Evolutionary conservation across 2,113 vertebrate genomes (phyloP), one percentile per base, ranked within the genome.

Genomic region (Poeciliopsis prolifica): DNA sequence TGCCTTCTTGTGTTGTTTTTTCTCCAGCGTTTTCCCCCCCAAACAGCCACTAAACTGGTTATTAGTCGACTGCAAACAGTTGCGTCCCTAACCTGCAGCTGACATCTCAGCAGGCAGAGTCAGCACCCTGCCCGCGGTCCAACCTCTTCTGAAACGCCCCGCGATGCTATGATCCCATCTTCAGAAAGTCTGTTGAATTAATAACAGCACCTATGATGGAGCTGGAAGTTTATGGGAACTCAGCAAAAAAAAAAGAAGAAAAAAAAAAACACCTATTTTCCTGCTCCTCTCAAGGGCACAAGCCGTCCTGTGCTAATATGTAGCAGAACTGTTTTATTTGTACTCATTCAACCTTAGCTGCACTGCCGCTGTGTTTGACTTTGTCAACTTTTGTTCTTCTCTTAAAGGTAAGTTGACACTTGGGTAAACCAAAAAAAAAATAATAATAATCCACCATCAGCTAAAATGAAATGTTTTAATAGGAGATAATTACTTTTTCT

Each of bases 111-210:
- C 40, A 35, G 80, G 81, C 79, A 62, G 83, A 80, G 79, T 86
- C 74, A 87, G 84, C 80, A 78, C n/a, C 35, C 2, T 9, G 77
- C 80, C 80, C 33, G 3, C 13, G 12, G 88, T 30, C 61, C 31
- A 68, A 30, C 22, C 76, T 70, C 78, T 28, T 42, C 28, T 29
- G 71, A 76, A 70, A 26, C 37, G 13, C n/a, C 54, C 67, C 40
- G 24, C 29, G 28, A 22, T 42, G 61, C 74, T 67, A 68, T 28
- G 37, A 75, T 37, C 42, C 42, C 40, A 44, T 72, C 75, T 79
- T 78, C 74, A 84, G 80, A 81, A 66, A 35, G 42, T 26, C 33
- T 44, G 75, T 60, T 83, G 79, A 84, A 88, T 90, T 81, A 86
- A 87, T 86, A 81, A 72, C 19, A 73, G 65, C 70, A 68, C 72